Evolutionary conservation across 2,888 invertebrate genomes (phyloP).

Genomic region (Nemotelus pantherinus): DNA sequence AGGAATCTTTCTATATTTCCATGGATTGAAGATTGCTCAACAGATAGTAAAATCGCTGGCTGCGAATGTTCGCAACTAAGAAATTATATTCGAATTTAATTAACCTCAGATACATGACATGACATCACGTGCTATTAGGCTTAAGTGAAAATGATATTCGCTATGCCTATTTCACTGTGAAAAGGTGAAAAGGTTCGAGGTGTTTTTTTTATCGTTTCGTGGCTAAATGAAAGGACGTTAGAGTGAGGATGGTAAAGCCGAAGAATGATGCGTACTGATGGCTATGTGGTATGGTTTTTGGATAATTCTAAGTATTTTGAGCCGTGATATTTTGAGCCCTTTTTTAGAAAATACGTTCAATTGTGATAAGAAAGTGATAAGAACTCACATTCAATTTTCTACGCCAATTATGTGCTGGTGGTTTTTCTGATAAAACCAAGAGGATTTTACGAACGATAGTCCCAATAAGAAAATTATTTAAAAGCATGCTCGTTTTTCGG

Average conservation of each 20-base stretch:
- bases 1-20: neutral
- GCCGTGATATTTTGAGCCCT: constrained; percentile 48
- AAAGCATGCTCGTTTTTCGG: no score
- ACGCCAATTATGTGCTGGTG: no score
- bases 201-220: neutral
- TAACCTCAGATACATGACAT: constrained; percentile 31
- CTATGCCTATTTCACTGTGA: neutral
- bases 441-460: no score
- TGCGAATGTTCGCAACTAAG: neutral
- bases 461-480: no score
- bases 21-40: neutral
- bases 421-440: no score
- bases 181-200: neutral
- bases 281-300: constrained; percentile 1
- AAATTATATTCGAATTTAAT: constrained; percentile 44
- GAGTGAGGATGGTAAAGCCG: no score
- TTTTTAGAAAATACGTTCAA: no score
- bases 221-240: no score
- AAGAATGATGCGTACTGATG: no score
- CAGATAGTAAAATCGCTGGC: no score
- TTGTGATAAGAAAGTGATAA: no score
- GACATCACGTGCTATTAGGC: constrained; percentile 1
- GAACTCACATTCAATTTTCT: no score
- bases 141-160: neutral
- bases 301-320: constrained; percentile 45